A percentile compares a stretch with the other conserved stretches of the same genome.
phyloP scores from a whole-genome alignment of 2,888 invertebrate genomes.

The Rhamphomyia laevipes region DNA sequence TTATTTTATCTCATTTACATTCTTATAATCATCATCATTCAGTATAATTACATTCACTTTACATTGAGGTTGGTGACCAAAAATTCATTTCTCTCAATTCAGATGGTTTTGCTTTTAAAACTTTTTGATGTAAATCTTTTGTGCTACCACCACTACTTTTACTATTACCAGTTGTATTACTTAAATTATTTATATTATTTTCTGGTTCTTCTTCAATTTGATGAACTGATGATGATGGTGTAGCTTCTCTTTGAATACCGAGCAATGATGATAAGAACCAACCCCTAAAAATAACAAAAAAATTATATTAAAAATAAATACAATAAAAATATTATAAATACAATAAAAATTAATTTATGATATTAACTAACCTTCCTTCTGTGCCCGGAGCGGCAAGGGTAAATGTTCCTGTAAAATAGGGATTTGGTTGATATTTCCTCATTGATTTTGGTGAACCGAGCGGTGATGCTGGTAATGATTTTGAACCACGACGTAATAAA shows the following conservation, averaged over 20 bases:
- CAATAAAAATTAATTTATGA: neutral
- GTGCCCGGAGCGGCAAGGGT: slow-evolving; percentile 7
- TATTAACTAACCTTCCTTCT: slow-evolving; percentile 11
- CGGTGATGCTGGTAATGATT: slow-evolving; percentile 59
- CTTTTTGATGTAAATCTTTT: slow-evolving; percentile 27
- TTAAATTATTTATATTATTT: slow-evolving; percentile 13
- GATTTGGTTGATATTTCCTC: slow-evolving; percentile 42
- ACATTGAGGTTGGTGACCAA: slow-evolving; percentile 79
- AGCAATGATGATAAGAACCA: slow-evolving; percentile 56
- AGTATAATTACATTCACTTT: slow-evolving; percentile 50
- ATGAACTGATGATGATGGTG: slow-evolving; percentile 41
- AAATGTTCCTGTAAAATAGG: slow-evolving; percentile 44
- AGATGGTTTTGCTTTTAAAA: slow-evolving; percentile 49
- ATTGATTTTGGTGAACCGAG: slow-evolving; percentile 43
- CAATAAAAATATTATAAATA: neutral
- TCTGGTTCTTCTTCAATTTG: slow-evolving; percentile 48
- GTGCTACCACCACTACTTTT: slow-evolving; percentile 19
- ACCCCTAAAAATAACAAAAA: slow-evolving; percentile 34
- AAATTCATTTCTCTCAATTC: slow-evolving; percentile 74
- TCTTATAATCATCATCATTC: too few species aligned
- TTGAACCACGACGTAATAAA: slow-evolving; percentile 50
- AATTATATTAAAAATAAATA: slow-evolving; percentile 26
- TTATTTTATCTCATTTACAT: too few species aligned
- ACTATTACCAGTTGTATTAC: slow-evolving; percentile 3
- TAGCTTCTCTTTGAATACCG: slow-evolving; percentile 50